Evolutionary conservation across 2,888 invertebrate genomes (phyloP).

Genomic region (Podabrus alpinus): DNA sequence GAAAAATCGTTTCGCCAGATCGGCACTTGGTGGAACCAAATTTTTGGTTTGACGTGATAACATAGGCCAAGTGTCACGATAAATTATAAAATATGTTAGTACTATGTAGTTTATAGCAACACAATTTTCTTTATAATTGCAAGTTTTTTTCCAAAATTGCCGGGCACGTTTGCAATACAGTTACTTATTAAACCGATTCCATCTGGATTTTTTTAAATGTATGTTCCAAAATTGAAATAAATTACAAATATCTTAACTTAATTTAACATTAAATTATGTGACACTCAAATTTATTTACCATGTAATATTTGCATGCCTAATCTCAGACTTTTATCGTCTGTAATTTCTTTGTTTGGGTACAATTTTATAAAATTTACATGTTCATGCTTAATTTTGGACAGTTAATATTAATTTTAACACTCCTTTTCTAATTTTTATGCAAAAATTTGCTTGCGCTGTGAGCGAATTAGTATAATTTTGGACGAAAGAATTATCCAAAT

Average conservation of each 20-base stretch:
- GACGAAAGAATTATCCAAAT: neutral
- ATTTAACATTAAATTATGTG: constrained; percentile 1
- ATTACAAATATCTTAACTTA: neutral
- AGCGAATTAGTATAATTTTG: neutral
- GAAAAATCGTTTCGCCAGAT: neutral
- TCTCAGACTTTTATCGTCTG: neutral
- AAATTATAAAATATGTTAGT: too few relatives aligned
- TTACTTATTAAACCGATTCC: neutral
- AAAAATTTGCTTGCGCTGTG: neutral
- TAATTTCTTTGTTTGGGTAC: neutral
- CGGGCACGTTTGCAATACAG: neutral
- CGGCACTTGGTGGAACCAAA: neutral
- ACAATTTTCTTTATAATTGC: neutral
- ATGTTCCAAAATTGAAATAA: neutral
- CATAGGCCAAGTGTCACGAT: neutral
- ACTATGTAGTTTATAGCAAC: too few relatives aligned
- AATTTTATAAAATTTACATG: neutral
- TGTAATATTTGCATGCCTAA: neutral
- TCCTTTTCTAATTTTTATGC: neutral
- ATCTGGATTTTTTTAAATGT: neutral
- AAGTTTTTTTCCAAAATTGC: neutral
- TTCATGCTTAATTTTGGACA: neutral
- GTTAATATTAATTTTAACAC: neutral
- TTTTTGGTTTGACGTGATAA: neutral
- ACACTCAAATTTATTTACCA: neutral